phyloP scores from a whole-genome alignment of 2,113 vertebrate genomes.

The Aphyosemion australe region DNA sequence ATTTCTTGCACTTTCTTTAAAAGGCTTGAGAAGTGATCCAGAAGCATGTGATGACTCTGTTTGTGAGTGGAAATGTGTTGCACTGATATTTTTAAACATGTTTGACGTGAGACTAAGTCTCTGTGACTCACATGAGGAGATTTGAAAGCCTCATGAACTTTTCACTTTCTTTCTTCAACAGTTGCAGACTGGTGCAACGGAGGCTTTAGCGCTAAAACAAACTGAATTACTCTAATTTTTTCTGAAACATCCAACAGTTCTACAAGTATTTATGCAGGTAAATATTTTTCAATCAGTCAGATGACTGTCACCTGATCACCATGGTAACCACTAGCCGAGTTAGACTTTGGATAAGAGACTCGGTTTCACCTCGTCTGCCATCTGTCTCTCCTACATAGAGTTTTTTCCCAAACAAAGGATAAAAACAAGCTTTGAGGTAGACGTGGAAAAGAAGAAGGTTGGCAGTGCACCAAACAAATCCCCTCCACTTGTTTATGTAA shows the following conservation, averaged over 20 bases:
- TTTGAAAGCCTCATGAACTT: no score
- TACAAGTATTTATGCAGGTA: conserved; percentile 26
- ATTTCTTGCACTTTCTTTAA: no score
- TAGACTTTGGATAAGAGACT: conserved; percentile 60
- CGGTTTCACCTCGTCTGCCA: conserved; percentile 67
- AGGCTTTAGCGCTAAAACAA: no score
- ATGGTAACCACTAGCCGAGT: conserved; percentile 67
- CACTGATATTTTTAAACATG: no score
- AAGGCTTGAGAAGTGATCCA: no score
- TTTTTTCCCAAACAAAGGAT: conserved; percentile 24
- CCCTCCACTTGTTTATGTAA: conserved; percentile 70
- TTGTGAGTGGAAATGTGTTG: no score
- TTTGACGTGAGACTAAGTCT: no score
- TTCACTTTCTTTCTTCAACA: no score
- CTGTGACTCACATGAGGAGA: no score
- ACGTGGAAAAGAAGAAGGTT: conserved; percentile 37
- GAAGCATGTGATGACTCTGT: no score
- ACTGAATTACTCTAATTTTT: no score
- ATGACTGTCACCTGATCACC: conserved; percentile 58
- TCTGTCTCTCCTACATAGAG: conserved; percentile 73
- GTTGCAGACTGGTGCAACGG: no score
- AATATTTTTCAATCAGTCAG: conserved; percentile 18
- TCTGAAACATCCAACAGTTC: background rate
- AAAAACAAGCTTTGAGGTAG: conserved; percentile 51
- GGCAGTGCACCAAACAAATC: conserved; percentile 67